Evolutionary conservation across 2,797 vertebrate genomes (phyloP).

Genomic region (Liasis olivaceus): DNA sequence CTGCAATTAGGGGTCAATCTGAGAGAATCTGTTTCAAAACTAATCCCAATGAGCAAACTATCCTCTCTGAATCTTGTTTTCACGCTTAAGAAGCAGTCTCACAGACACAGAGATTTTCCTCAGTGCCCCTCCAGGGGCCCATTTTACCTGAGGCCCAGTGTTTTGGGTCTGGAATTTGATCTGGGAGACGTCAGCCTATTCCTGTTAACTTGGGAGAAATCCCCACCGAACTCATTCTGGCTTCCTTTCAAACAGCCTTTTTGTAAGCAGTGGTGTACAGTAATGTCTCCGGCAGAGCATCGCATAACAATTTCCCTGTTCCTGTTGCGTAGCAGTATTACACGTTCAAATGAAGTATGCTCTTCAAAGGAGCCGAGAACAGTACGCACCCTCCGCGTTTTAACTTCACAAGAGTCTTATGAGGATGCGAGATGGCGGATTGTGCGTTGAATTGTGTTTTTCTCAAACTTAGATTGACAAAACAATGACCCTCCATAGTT

Average conservation of each 20-base stretch:
- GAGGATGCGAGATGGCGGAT: background rate
- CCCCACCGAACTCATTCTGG: background rate
- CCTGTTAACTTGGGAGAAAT: background rate
- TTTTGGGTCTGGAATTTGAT: background rate
- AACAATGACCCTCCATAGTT: background rate
- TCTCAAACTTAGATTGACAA: background rate
- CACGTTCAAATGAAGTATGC: background rate
- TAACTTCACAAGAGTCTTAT: background rate
- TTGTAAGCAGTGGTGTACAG: background rate
- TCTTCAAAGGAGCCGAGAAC: background rate
- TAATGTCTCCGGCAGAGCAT: background rate
- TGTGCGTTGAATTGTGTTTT: background rate
- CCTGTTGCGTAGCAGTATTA: background rate
- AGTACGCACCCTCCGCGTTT: background rate
- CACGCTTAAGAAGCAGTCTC: slow-evolving; percentile 32
- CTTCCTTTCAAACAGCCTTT: background rate
- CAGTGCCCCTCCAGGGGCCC: background rate
- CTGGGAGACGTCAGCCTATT: background rate
- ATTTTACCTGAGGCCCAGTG: background rate
- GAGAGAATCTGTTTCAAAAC: slow-evolving; percentile 39
- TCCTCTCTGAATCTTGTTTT: slow-evolving; percentile 29
- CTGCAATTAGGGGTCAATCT: slow-evolving; percentile 22
- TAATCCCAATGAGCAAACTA: background rate
- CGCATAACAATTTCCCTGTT: background rate
- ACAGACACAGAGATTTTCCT: background rate